phyloP scores from a whole-genome alignment of 2,113 vertebrate genomes.

The Misgurnus mizolepis region DNA sequence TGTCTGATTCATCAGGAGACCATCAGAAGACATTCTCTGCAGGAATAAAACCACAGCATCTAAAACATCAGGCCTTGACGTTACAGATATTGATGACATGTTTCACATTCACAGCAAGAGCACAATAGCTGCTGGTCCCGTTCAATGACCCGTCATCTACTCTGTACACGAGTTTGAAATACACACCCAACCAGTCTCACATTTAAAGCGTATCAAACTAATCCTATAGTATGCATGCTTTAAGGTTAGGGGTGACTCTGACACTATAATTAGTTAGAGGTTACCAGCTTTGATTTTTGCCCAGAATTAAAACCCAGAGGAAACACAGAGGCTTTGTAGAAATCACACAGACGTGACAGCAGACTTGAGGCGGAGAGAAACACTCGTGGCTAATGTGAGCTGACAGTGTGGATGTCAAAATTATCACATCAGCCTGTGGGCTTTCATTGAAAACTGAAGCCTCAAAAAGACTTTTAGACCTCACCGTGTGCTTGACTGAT shows the following conservation, averaged over 20 bases:
- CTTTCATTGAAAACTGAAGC: conserved; percentile 65
- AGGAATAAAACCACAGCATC: neutral
- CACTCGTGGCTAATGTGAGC: conserved; percentile 62
- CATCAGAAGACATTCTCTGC: conserved; percentile 35
- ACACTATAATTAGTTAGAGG: conserved; percentile 43
- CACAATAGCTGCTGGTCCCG: conserved; percentile 2
- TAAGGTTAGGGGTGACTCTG: neutral
- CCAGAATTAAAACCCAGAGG: conserved; percentile 16
- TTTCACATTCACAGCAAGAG: too few relatives aligned
- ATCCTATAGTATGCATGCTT: neutral
- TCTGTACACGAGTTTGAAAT: too few relatives aligned
- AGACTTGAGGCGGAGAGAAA: conserved; percentile 61
- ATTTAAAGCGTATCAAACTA: conserved; percentile 13
- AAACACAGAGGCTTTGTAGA: conserved; percentile 32
- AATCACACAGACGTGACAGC: conserved; percentile 48
- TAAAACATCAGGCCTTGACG: too few relatives aligned
- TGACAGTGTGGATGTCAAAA: conserved; percentile 72
- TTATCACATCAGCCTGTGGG: conserved; percentile 70
- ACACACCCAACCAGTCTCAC: neutral
- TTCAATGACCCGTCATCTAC: neutral
- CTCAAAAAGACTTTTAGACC: conserved; percentile 55
- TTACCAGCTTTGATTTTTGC: conserved; percentile 27
- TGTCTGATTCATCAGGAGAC: conserved; percentile 34
- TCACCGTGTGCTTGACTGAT: neutral
- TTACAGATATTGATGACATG: too few relatives aligned